Evolutionary conservation across 2,888 invertebrate genomes (phyloP).

Genomic region (Cryptus armator): DNA sequence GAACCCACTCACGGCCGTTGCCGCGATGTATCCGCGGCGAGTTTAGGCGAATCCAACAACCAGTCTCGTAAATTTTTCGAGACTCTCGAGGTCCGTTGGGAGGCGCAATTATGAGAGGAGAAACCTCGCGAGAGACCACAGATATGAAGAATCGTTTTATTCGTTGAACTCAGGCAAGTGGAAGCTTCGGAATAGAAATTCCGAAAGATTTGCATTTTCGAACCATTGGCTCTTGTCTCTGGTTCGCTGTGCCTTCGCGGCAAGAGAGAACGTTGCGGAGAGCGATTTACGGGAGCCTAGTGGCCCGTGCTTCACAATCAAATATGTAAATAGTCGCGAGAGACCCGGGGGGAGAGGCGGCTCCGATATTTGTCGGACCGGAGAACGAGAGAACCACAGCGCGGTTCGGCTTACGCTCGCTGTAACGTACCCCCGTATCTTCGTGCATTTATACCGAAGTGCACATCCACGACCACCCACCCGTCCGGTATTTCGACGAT

Average conservation of each 20-base stretch:
- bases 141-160: slow-evolving; percentile 57
- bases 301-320: slow-evolving; percentile 77
- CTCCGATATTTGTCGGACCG: slow-evolving; percentile 76
- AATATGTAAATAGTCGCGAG: slow-evolving; percentile 79
- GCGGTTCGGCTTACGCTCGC: slow-evolving; percentile 42
- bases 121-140: slow-evolving; percentile 52
- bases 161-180: slow-evolving; percentile 14
- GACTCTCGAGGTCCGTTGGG: slow-evolving; percentile 47
- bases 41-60: slow-evolving; percentile 52
- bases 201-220: slow-evolving; percentile 70
- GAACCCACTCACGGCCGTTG: slow-evolving; percentile 49
- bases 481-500: slow-evolving; percentile 26
- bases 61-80: slow-evolving; percentile 57
- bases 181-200: slow-evolving; percentile 48
- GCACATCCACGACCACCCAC: slow-evolving; percentile 59
- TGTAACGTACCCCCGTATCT: slow-evolving; percentile 39
- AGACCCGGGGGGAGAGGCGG: neutral
- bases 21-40: slow-evolving; percentile 45
- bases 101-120: slow-evolving; percentile 57
- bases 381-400: slow-evolving; percentile 62
- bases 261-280: too few species aligned
- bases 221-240: slow-evolving; percentile 22
- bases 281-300: slow-evolving; percentile 74
- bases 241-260: slow-evolving; percentile 5
- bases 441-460: slow-evolving; percentile 43